Percentiles rank a stretch among this genome's conserved stretches.
These are phyloP conservation scores for Imbricaverruca yamaguchii DNA, from an alignment of 2,888 invertebrate species.

Conservation along the genomic window DNA sequence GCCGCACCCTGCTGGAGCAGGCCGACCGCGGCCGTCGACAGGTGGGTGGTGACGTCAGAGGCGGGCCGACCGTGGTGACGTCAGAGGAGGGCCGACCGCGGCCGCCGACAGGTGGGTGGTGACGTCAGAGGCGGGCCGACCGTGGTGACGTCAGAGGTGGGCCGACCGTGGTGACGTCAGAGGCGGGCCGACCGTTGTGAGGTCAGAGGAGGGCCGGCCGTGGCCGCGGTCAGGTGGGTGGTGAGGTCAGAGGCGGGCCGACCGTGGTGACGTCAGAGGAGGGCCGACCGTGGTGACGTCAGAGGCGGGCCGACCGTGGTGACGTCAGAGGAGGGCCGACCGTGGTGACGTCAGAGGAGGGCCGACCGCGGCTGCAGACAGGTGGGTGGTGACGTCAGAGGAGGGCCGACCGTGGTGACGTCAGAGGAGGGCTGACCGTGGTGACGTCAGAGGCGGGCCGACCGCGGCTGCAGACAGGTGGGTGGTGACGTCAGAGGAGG, in stretches of 20 bases:
- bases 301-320: neutral
- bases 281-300: neutral
- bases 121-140: neutral
- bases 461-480: constrained; percentile 76
- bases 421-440: no score
- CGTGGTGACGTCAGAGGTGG: no score
- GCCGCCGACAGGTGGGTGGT: neutral
- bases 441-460: constrained; percentile 59
- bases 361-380: no score
- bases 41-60: neutral
- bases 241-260: no score
- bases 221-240: constrained; percentile 61
- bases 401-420: no score
- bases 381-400: no score
- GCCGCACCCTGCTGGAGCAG: constrained; percentile 91
- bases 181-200: no score
- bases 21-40: constrained; percentile 91
- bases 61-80: no score
- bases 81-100: neutral
- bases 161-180: no score
- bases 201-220: constrained; percentile 74
- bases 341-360: neutral
- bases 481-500: no score
- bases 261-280: no score
- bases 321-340: neutral